These are phyloP conservation scores for Idaea dimidiata DNA, from an alignment of 2,888 invertebrate genomes.

Conservation along the genomic window DNA sequence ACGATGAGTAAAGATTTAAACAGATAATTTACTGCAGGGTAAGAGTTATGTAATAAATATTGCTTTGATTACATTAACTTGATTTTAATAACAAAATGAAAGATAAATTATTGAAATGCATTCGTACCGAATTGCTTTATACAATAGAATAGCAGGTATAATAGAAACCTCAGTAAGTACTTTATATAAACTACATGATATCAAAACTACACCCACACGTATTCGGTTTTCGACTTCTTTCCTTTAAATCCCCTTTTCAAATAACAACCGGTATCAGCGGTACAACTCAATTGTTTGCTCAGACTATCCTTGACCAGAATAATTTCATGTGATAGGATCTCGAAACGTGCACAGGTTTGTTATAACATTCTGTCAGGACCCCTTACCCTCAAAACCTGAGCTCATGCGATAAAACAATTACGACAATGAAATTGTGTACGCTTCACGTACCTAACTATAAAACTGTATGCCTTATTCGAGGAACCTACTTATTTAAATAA, in stretches of 20 bases:
- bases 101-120: too few species aligned
- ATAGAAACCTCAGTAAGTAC: background rate
- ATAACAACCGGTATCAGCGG: constrained; percentile 17
- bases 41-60: background rate
- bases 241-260: background rate
- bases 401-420: constrained; percentile 81
- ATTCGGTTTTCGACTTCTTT: background rate
- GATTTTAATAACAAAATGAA: background rate
- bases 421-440: constrained; percentile 62
- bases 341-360: constrained; percentile 63
- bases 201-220: background rate
- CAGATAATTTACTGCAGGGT: background rate
- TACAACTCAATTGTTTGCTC: constrained; percentile 53
- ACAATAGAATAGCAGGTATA: background rate
- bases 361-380: constrained; percentile 61
- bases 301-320: constrained; percentile 74
- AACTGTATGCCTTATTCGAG: constrained; percentile 19
- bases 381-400: constrained; percentile 55
- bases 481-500: constrained; percentile 10
- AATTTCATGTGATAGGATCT: constrained; percentile 71
- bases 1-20: constrained; percentile 32
- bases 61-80: background rate
- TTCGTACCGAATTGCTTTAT: too few species aligned
- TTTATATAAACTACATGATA: background rate
- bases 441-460: constrained; percentile 35